Conservation (phyloP, 2,113 vertebrate species). For the Pseudopodoces humilis region DNA sequence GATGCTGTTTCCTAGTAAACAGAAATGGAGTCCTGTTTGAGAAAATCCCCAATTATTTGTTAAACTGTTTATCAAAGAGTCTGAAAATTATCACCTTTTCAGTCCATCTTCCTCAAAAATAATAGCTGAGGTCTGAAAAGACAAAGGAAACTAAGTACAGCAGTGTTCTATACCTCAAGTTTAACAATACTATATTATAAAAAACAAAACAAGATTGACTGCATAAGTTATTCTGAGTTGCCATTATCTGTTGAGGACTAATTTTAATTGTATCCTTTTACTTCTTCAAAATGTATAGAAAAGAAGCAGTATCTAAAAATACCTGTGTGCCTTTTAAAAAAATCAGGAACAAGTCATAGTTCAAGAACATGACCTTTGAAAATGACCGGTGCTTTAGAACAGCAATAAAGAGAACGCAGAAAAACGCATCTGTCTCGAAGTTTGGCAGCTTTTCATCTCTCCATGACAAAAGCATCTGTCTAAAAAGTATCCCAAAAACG, state of each 20-base stretch:
- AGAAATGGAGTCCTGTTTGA: not conserved
- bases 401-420: not conserved
- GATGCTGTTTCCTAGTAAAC: not conserved
- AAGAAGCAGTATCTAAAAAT: not conserved
- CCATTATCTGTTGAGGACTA: not conserved
- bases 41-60: conserved; percentile 37
- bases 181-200: conserved; percentile 18
- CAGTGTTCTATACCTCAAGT: conserved; percentile 57
- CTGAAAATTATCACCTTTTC: conserved; percentile 14
- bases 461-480: conserved; percentile 14
- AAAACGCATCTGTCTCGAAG: not conserved
- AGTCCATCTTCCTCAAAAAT: conserved; percentile 26
- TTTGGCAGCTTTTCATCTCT: conserved; percentile 44
- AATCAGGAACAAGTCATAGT: not conserved
- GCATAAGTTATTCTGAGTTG: conserved; percentile 21
- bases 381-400: not conserved
- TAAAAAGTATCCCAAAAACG: not conserved
- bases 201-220: conserved; percentile 32
- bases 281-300: conserved; percentile 13
- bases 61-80: not conserved
- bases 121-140: conserved; percentile 45
- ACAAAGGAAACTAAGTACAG: conserved; percentile 33
- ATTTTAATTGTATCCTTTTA: not conserved
- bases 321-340: conserved; percentile 18
- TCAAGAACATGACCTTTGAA: not conserved